A percentile compares a stretch with the other conserved stretches of the same genome.
phyloP scores from a whole-genome alignment of 2,113 vertebrate genomes.

The Cheilinus undulatus region DNA sequence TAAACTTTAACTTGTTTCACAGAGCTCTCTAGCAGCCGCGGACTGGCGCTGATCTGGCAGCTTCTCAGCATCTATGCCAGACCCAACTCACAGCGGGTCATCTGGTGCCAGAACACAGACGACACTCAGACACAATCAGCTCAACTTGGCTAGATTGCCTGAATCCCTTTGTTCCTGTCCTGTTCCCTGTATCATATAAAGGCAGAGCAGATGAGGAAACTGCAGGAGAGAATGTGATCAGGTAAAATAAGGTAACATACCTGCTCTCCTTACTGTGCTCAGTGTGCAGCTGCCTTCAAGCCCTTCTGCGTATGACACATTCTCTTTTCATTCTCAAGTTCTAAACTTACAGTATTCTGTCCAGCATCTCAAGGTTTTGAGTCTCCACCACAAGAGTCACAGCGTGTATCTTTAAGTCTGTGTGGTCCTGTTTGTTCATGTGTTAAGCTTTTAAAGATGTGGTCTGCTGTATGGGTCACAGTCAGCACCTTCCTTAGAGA shows the following conservation, averaged over 20 bases:
- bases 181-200: slow-evolving; percentile 13
- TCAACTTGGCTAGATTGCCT: slow-evolving; percentile 38
- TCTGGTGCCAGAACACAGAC: slow-evolving; percentile 35
- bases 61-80: slow-evolving; percentile 18
- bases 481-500: slow-evolving; percentile 1
- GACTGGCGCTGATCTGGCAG: slow-evolving; percentile 39
- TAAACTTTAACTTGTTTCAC: slow-evolving; percentile 10
- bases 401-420: not conserved
- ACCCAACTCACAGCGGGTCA: slow-evolving; percentile 38
- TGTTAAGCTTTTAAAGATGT: slow-evolving; percentile 31
- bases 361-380: slow-evolving; percentile 23
- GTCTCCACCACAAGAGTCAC: not conserved
- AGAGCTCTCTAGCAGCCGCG: slow-evolving; percentile 7
- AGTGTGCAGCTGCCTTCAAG: slow-evolving; percentile 25
- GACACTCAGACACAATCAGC: slow-evolving; percentile 35
- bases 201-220: slow-evolving; percentile 5
- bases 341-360: slow-evolving; percentile 9
- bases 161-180: slow-evolving; percentile 23
- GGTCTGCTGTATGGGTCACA: slow-evolving; percentile 12
- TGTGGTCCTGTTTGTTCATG: slow-evolving; percentile 11
- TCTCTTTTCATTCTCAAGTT: slow-evolving; percentile 25
- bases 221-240: slow-evolving; percentile 11
- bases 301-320: slow-evolving; percentile 31
- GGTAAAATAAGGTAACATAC: slow-evolving; percentile 19
- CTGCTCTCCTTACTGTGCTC: slow-evolving; percentile 1